Evolutionary conservation across 2,888 invertebrate genomes (phyloP), one percentile per base, ranked within the genome.

Genomic region (Toxonevra muliebris): DNA sequence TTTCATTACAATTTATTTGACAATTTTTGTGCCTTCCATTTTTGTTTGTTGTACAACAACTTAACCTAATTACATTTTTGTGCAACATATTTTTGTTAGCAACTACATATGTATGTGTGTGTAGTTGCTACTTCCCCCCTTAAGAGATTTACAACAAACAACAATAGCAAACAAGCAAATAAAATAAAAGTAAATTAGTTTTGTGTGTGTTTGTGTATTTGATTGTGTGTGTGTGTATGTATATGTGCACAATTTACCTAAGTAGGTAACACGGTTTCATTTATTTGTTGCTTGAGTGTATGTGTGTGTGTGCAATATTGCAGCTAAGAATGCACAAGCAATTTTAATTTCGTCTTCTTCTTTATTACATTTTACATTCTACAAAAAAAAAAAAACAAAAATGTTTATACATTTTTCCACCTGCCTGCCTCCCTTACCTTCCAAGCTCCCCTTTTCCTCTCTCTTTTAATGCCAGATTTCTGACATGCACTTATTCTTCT

Each of bases 281-380:
- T 30, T 30, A 30, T 30, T 30, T 30, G 30, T 4, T 30, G 30
- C 30, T 30, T 53, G 8, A 4, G 53, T 19, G 19, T n/a, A 30
- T 55, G 8, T 20, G 12, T 55, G 30, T 55, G 55, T 10, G 10
- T 30, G 19, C 54, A 43, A 43, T 13, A 13, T 8, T 19, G 42
- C 42, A 45, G 50, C 20, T 12, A 7, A 17, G 45, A 48, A 61
- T 61, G 11, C 55, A 55, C 41, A 41, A 15, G 57, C 50, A 48
- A 45, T 57, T 57, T 30, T 43, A 64, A 41, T 40, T 57, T 64
- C 57, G 48, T 57, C 15, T 48, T 55, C 30, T 30, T 7, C 30
- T 30, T 30, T 30, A 30, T 48, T 48, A 12, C 10, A n/a, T 48
- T 48, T 12, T 30, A n/a, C 30, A 30, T 30, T 30, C n/a, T 30